These are phyloP conservation scores for Zonotrichia leucophrys DNA, from an alignment of 2,113 vertebrate species.

Conservation along the genomic window DNA sequence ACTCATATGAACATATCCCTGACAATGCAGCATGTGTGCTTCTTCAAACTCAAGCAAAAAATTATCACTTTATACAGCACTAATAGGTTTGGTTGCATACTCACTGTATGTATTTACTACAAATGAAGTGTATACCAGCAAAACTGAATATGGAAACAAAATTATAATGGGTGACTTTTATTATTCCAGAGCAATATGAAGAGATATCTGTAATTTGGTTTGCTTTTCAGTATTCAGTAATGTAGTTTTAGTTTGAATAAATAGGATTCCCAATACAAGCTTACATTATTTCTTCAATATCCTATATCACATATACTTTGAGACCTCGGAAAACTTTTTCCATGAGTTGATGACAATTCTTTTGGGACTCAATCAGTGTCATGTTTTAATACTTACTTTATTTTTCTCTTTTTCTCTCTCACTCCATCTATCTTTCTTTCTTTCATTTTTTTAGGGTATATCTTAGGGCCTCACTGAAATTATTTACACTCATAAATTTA, in stretches of 20 bases:
- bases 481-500: not conserved
- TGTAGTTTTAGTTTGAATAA: not conserved
- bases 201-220: not conserved
- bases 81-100: not conserved
- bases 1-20: slow-evolving; percentile 1
- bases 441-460: not conserved
- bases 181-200: not conserved
- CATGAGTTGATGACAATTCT: not conserved
- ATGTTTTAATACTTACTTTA: not conserved
- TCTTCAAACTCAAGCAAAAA: not conserved
- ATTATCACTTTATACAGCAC: not conserved
- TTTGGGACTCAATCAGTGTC: not conserved
- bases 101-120: not conserved
- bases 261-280: not conserved
- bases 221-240: slow-evolving; percentile 21
- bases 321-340: slow-evolving; percentile 22
- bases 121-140: not conserved
- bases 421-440: rapidly evolving
- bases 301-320: slow-evolving; percentile 25
- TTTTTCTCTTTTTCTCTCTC: rapidly evolving
- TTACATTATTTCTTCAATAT: slow-evolving; percentile 5
- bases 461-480: not conserved
- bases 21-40: not conserved
- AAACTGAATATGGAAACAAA: not conserved
- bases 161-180: not conserved